Conservation (phyloP, 2,888 invertebrate species). For the Erynnis tages region DNA sequence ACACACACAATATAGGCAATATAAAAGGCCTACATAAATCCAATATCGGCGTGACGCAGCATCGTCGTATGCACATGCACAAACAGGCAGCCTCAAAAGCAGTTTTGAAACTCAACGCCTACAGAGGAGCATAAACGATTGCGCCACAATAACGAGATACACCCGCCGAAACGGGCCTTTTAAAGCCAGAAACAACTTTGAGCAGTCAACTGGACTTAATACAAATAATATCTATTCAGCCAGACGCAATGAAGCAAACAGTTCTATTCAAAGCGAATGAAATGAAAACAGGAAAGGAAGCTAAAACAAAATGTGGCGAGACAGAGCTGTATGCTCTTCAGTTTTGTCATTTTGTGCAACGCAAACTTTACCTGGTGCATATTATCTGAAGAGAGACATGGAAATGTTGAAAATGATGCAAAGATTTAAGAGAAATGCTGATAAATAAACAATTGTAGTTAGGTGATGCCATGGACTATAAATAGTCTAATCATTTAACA, state of each 20-base stretch:
- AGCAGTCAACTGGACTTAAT: not conserved
- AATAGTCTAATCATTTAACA: too few relatives aligned
- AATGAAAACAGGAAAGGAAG: not conserved
- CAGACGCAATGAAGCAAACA: not conserved
- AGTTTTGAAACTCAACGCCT: constrained; percentile 20
- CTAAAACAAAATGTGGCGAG: not conserved
- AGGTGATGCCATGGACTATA: too few relatives aligned
- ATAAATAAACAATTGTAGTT: too few relatives aligned
- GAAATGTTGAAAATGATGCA: too few relatives aligned
- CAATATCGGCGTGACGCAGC: constrained; percentile 10
- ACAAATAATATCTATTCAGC: not conserved
- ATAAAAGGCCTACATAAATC: not conserved
- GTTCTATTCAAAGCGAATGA: not conserved
- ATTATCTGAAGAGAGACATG: too few relatives aligned
- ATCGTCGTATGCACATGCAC: constrained; percentile 2
- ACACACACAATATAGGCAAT: not conserved
- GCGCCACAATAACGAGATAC: constrained; percentile 7
- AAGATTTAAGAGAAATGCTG: too few relatives aligned
- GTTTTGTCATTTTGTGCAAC: too few relatives aligned
- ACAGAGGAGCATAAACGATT: constrained; percentile 16
- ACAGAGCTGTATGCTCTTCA: too few relatives aligned
- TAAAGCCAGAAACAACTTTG: not conserved
- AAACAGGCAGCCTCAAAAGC: constrained; percentile 17
- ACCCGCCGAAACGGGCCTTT: not conserved
- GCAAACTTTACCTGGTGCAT: too few relatives aligned